Conservation (phyloP, 2,113 vertebrate genomes). For the Ellobius talpinus region DNA sequence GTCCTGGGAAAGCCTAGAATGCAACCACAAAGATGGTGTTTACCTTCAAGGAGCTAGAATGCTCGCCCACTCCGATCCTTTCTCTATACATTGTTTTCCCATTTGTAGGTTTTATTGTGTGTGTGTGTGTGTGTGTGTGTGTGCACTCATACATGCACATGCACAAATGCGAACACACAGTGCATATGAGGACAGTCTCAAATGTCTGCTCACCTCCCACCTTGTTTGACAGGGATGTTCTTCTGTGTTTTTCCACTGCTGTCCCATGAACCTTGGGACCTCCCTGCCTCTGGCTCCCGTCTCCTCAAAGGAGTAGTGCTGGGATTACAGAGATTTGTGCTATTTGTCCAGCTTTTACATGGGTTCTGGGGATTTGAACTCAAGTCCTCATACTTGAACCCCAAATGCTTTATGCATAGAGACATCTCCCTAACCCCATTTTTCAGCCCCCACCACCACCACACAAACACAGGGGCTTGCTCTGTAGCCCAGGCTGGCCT, state of each 20-base stretch:
- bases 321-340: background rate
- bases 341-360: background rate
- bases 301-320: background rate
- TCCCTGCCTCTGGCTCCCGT: background rate
- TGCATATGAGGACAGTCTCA: background rate
- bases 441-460: background rate
- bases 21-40: background rate
- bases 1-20: background rate
- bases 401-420: background rate
- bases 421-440: background rate
- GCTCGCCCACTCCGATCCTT: background rate
- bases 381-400: background rate
- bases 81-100: background rate
- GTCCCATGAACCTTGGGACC: background rate
- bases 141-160: background rate
- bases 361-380: background rate
- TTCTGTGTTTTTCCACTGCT: background rate
- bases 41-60: background rate
- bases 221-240: background rate
- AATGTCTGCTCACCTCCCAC: background rate
- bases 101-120: background rate
- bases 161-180: background rate
- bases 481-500: background rate
- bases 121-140: background rate
- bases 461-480: background rate